Base-by-base conservation (phyloP, 1,140 invertebrate genomes). In the Alviniconcha marisindica region DNA sequence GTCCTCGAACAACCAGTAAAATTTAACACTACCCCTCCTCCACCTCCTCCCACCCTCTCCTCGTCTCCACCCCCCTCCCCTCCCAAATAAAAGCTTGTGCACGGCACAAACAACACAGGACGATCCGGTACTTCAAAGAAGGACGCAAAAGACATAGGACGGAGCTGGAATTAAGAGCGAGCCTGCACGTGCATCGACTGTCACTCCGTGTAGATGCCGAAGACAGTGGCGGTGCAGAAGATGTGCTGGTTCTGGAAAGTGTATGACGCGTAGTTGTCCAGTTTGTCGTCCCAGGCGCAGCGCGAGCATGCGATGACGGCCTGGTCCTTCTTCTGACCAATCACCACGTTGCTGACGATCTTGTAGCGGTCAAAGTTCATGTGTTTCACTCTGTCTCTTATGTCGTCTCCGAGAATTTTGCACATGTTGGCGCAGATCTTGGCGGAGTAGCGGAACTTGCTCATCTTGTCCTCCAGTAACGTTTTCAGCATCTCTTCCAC, bases 281-380 rank as follows among this genome's bases (percentile, higher is more conserved):
- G 42, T 24, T 87, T 88, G 14, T 87, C 85, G 80, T 92, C 90
- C 92, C 91, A 92, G 0, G 88, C 83, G 73, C 91, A 91, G 40
- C 91, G 83, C 81, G 91, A 92, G 1, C 84, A 82, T 14, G 88
- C 80, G 38, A 85, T 48, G 36, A 90, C 83, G 21, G 88, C 86
- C 73, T 92, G 91, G 33, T 86, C 87, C 48, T 82, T 87, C 40
- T 87, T 89, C 77, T 92, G 86, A 10, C 90, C 89, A 38, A 92
- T 88, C 42, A 88, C 78, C 0, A 92, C 91, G 54, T 87, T 78
- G 54, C 84, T 85, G 1, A 92, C 87, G 36, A 92, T 87, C 81
- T 91, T 92, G 81, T 92, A 92, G 14, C 92, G 82, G 82, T 89
- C 88, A 85, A 89, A 91, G 28, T 84, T 85, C 77, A 91, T 81